Base-by-base conservation (phyloP, 2,797 vertebrate genomes). In the Rhinella marina region DNA sequence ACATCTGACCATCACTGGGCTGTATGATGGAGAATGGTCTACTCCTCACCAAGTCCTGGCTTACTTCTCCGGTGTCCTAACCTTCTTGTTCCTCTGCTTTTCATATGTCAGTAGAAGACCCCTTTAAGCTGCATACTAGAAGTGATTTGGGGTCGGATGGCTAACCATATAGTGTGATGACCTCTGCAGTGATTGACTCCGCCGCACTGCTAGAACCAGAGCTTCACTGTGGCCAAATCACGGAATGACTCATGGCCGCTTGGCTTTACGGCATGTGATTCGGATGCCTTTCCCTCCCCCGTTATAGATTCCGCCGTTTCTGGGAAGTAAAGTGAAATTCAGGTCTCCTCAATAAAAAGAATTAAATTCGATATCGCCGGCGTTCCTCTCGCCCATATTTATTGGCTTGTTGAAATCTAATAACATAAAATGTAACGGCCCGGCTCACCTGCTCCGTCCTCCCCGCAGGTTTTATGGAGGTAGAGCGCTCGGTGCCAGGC, bases 351-450 rank as follows among this genome's bases (percentile, higher is more conserved):
- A 79, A 68, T 86, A 79, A 86, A 86, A 52, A 57, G 25, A 79
- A 86, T 86, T 61, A 64, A 64, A 77, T 66, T 77, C 25, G 23
- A 52, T 29, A 64, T 77, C 14, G 72, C 32, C 27, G 41, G 70
- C 70, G 61, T 61, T 73, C 57, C 83, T 85, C 32, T 62, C 54
- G 6, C n/a, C 32, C 25, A 29, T 76, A 75, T 85, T 85, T 85
- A 85, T 80, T 57, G 64, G 52, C 85, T 68, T 52, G 62, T 27
- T 79, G 50, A 86, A 79, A 70, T 86, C 57, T 79, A 70, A 41
- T 52, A 68, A 86, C 61, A 86, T 86, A 66, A 86, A 86, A 68
- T 66, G 76, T 78, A 86, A 86, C 48, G 3, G 75, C 84, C n/a
- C 57, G 76, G 76, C 50, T 68, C 76, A 41, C 75, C 84, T 56